phyloP scores from a whole-genome alignment of 2,888 invertebrate species.

The Drosophila flavopinicola region DNA sequence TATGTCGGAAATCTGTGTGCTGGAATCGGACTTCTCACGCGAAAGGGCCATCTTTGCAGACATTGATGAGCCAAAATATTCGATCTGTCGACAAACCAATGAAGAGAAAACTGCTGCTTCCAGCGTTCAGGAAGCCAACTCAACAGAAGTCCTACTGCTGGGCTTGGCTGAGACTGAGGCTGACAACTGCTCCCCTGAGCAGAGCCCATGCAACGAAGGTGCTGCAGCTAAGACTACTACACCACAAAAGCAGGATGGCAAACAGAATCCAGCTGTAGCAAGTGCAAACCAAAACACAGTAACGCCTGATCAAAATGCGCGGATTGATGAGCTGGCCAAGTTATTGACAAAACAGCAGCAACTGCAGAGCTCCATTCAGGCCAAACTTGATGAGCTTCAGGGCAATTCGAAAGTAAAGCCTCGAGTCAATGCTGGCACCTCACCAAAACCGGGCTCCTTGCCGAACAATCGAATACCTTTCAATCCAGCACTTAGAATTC shows the following conservation, averaged over 20 bases:
- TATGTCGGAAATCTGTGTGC: conserved; percentile 45
- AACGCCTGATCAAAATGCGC: conserved; percentile 23
- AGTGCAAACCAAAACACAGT: neutral
- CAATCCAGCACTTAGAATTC: neutral
- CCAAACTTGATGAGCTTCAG: conserved; percentile 50
- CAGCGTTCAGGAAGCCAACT: neutral
- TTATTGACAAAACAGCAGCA: conserved; percentile 45
- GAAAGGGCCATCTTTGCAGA: conserved; percentile 46
- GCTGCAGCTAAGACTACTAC: neutral
- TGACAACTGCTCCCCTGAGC: neutral
- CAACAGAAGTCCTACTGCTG: conserved; percentile 43
- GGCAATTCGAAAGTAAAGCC: neutral
- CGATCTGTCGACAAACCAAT: conserved; percentile 34
- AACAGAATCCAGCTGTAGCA: too few relatives aligned
- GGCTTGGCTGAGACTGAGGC: neutral
- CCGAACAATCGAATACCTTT: neutral
- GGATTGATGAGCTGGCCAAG: conserved; percentile 48
- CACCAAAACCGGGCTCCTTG: neutral
- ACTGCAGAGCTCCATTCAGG: conserved; percentile 55
- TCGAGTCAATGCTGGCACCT: neutral
- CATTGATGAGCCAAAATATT: conserved; percentile 42
- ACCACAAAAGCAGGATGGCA: neutral
- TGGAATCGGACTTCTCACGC: conserved; percentile 48
- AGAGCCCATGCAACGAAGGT: too few relatives aligned
- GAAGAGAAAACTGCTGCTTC: neutral